A percentile compares a stretch with the other conserved stretches of the same genome.
Conservation (phyloP, 2,113 vertebrate genomes). For the Calidris pygmaea region DNA sequence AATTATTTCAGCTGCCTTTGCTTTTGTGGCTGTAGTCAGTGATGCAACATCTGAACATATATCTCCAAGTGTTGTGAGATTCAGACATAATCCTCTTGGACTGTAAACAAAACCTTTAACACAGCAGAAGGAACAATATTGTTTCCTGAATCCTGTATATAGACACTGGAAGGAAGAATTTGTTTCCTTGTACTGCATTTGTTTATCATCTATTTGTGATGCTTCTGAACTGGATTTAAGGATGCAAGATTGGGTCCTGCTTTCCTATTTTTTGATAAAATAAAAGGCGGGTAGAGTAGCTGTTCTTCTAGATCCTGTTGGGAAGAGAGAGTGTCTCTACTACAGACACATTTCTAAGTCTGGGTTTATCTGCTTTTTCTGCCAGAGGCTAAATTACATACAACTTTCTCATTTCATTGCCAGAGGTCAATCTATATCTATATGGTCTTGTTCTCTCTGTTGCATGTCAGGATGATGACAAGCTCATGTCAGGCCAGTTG, state of each 20-base stretch:
- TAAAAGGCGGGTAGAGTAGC: background rate
- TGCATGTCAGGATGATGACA: conserved; percentile 5
- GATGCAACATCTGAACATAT: background rate
- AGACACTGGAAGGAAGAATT: background rate
- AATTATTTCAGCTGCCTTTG: background rate
- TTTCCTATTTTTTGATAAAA: background rate
- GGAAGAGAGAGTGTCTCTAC: background rate
- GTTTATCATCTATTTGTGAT: background rate
- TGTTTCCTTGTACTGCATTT: background rate
- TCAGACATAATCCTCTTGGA: background rate
- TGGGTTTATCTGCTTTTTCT: conserved; percentile 5
- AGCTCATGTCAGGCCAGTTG: background rate
- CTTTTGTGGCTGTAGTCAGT: background rate
- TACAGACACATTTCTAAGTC: background rate
- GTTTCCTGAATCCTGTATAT: background rate
- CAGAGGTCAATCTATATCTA: background rate
- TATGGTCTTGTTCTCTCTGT: background rate
- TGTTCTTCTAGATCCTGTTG: background rate
- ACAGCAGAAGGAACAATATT: background rate
- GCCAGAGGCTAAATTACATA: background rate
- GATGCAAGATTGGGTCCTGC: background rate
- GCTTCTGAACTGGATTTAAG: background rate
- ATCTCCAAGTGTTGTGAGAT: background rate
- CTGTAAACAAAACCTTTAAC: background rate
- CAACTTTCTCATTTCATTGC: background rate